Conservation (phyloP, 2,888 invertebrate species). For the Netelia virgata region DNA sequence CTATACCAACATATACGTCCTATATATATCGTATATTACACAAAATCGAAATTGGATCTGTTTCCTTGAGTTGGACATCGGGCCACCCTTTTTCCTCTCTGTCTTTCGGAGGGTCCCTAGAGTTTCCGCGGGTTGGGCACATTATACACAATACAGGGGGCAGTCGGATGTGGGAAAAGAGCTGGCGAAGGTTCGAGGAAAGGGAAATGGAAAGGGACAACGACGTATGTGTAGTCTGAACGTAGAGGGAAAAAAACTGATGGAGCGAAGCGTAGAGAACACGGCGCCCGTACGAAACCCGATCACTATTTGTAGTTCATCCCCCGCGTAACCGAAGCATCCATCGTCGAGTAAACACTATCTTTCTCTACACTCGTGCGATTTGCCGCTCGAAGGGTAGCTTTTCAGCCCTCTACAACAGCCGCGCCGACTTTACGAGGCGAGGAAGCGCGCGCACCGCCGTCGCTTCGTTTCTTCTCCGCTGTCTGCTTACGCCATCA, state of each 20-base stretch:
- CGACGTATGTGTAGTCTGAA: constrained; percentile 15
- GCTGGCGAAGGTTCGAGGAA: constrained; percentile 45
- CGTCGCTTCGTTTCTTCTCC: neutral
- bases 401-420: constrained; percentile 33
- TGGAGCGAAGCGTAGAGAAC: constrained; percentile 53
- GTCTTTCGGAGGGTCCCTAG: constrained; percentile 47
- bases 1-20: constrained; percentile 34
- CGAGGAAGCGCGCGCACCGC: neutral
- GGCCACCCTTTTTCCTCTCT: constrained; percentile 72
- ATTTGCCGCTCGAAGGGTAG: constrained; percentile 47
- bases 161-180: constrained; percentile 57
- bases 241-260: constrained; percentile 36
- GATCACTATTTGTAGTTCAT: constrained; percentile 83
- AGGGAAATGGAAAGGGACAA: constrained; percentile 59
- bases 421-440: neutral
- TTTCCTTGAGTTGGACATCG: constrained; percentile 68
- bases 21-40: constrained; percentile 6
- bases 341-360: constrained; percentile 79
- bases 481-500: too few relatives aligned
- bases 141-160: constrained; percentile 37
- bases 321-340: constrained; percentile 83
- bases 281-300: constrained; percentile 78
- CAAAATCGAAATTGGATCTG: constrained; percentile 76
- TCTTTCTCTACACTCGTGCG: constrained; percentile 49
- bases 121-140: constrained; percentile 54